phyloP scores from a whole-genome alignment of 2,113 vertebrate genomes.

The Scytalopus superciliaris region DNA sequence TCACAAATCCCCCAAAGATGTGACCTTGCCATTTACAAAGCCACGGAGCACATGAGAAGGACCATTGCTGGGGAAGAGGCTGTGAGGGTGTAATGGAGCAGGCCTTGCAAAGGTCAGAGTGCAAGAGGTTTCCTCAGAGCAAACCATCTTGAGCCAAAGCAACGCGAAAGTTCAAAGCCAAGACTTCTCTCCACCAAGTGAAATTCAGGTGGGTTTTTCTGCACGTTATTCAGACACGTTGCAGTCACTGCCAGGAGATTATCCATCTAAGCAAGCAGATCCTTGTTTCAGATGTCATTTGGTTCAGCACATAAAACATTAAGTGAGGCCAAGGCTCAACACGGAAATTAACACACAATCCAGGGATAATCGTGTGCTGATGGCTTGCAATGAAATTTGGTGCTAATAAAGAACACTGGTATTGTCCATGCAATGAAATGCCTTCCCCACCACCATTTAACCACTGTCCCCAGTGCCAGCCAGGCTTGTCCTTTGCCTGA shows the following conservation, averaged over 20 bases:
- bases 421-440: background rate
- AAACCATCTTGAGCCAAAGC: background rate
- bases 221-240: background rate
- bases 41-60: background rate
- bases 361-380: background rate
- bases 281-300: background rate
- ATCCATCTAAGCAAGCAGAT: background rate
- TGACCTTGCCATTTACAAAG: conserved; percentile 31
- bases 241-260: background rate
- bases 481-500: background rate
- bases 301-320: background rate
- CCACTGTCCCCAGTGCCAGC: background rate
- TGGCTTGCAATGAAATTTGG: background rate
- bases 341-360: background rate
- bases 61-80: background rate
- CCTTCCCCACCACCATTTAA: background rate
- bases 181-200: background rate
- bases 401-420: background rate
- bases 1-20: background rate
- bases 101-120: background rate
- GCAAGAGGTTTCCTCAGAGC: background rate
- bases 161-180: background rate
- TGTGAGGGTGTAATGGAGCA: background rate
- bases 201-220: background rate
- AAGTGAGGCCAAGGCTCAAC: background rate